Percentiles rank a stretch among this genome's conserved stretches.
Evolutionary conservation across 2,888 invertebrate species (phyloP).

Genomic region (Drosophila ustulata): DNA sequence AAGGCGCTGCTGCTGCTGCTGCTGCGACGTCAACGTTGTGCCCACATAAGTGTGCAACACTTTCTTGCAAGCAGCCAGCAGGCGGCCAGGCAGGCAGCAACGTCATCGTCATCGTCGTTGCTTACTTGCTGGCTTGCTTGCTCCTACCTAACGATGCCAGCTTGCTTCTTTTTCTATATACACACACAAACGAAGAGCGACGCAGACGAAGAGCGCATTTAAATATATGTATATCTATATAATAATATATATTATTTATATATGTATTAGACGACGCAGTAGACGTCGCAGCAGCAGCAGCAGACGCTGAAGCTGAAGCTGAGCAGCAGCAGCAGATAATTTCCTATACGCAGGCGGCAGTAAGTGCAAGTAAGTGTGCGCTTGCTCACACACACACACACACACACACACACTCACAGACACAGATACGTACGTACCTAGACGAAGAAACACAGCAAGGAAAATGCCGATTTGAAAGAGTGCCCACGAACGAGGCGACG

Average conservation of each 20-base stretch:
- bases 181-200: slow-evolving; percentile 17
- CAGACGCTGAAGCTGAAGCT: slow-evolving; percentile 6
- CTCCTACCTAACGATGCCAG: slow-evolving; percentile 59
- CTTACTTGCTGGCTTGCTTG: slow-evolving; percentile 62
- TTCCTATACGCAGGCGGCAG: slow-evolving; percentile 74
- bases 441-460: slow-evolving; percentile 69
- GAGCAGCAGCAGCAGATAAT: slow-evolving; percentile 72
- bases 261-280: slow-evolving; percentile 71
- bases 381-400: slow-evolving; percentile 68
- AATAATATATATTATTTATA: slow-evolving; percentile 82
- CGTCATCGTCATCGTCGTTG: slow-evolving; percentile 39
- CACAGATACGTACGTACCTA: slow-evolving; percentile 51
- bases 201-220: slow-evolving; percentile 56
- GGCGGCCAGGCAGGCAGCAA: slow-evolving; percentile 36
- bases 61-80: slow-evolving; percentile 74
- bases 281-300: slow-evolving; percentile 57
- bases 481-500: slow-evolving; percentile 53
- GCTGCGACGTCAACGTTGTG: slow-evolving; percentile 68
- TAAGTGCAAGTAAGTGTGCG: slow-evolving; percentile 81
- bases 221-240: slow-evolving; percentile 77
- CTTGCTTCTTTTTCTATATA: slow-evolving; percentile 50
- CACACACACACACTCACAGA: slow-evolving; percentile 34
- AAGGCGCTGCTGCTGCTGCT: slow-evolving; percentile 72
- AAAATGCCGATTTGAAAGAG: slow-evolving; percentile 57
- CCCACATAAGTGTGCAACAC: slow-evolving; percentile 79